Evolutionary conservation across 1,140 invertebrate genomes (phyloP), one percentile per base, ranked within the genome.

Genomic region (Lasioglossum albipes): DNA sequence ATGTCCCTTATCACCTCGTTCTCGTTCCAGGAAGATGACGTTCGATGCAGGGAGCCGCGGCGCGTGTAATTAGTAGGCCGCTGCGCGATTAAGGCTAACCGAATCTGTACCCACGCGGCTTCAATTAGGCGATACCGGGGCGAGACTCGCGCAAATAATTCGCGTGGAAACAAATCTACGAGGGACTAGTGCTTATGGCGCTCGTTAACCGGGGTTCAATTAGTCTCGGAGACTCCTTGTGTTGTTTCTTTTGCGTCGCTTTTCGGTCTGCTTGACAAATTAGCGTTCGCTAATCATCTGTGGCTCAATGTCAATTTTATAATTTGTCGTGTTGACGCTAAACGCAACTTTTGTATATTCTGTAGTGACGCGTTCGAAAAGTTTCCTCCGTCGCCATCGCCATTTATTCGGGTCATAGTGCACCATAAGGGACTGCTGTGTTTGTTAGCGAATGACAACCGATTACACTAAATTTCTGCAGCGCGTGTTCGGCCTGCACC

Each of bases 61-160:
- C 52, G 64, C 20, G 71, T 70, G 84, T 87, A 88, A 89, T 89
- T 89, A 88, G 70, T 89, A 88, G 88, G 87, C 70, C 87, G 85
- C 69, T 45, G 52, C 75, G 64, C 83, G 79, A 88, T 89, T 89
- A 89, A 88, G 85, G 78, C 75, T 87, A 88, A 88, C 83, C 81
- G 76, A 88, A 89, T 86, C 76, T 87, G 79, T 81, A 62, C 75
- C 65, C 65, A 42, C 59, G 59, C 59, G 65, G 31, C 36, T 84
- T 82, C 69, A 82, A 79, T 85, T 79, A 69, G 65, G 62, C 61
- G 59, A 22, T 27, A 76, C 75, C 16, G 52, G 66, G 49, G 42
- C 54, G 59, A 54, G 75, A 72, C 67, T 52, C 36, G 74, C 74
- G 27, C 76, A 79, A 54, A 78, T 82, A 85, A 86, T 75, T 68